Evolutionary conservation across 2,113 vertebrate species (phyloP).

Genomic region (Apteryx owenii): DNA sequence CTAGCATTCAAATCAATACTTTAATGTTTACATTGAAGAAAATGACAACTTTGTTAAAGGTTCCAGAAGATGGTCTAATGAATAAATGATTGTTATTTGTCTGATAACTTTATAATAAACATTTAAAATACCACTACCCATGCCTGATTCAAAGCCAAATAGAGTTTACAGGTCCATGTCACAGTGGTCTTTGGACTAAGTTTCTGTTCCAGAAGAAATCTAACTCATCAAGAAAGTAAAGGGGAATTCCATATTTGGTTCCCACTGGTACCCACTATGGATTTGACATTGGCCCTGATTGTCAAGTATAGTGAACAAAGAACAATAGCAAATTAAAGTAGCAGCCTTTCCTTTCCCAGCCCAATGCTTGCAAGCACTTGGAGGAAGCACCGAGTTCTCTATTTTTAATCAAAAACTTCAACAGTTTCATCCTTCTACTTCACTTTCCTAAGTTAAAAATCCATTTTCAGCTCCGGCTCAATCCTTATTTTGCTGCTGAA

Average conservation of each 20-base stretch:
- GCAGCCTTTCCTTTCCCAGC: neutral
- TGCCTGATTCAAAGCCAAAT: neutral
- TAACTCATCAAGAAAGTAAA: neutral
- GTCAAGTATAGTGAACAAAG: neutral
- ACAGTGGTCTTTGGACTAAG: neutral
- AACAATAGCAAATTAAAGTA: neutral
- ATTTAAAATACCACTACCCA: neutral
- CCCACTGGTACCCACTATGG: neutral
- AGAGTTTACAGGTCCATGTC: neutral
- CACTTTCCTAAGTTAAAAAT: neutral
- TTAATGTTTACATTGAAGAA: slow-evolving; percentile 21
- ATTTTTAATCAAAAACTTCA: neutral
- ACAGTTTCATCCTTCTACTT: neutral
- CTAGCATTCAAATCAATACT: neutral
- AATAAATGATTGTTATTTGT: slow-evolving; percentile 3
- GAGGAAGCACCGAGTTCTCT: neutral
- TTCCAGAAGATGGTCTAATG: neutral
- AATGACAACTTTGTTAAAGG: slow-evolving; percentile 23
- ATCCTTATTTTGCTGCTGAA: neutral
- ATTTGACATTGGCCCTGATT: neutral
- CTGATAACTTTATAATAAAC: neutral
- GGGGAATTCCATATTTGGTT: neutral
- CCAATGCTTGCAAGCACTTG: neutral
- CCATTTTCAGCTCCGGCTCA: neutral
- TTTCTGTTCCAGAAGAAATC: neutral